A percentile compares a stretch with the other conserved stretches of the same genome.
Evolutionary conservation across 2,113 vertebrate species (phyloP).

Genomic region (Rhinolophus ferrumequinum): DNA sequence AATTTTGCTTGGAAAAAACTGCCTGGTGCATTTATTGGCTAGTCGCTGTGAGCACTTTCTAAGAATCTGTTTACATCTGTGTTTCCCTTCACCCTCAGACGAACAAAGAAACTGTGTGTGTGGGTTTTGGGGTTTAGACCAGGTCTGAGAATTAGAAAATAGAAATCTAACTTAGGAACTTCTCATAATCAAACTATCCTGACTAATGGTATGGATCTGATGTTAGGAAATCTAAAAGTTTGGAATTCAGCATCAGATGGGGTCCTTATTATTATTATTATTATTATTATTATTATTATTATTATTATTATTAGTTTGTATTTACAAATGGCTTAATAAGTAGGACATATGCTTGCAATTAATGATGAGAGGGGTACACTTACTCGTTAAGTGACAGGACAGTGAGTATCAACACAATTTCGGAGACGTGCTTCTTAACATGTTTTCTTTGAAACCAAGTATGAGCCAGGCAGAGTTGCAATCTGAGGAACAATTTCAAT

Average conservation of each 20-base stretch:
- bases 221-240: constrained; percentile 52
- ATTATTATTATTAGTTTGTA: constrained; percentile 34
- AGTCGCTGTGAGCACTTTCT: background rate
- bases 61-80: constrained; percentile 77
- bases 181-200: constrained; percentile 74
- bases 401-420: background rate
- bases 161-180: constrained; percentile 78
- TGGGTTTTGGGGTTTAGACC: constrained; percentile 65
- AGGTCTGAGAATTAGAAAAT: constrained; percentile 74
- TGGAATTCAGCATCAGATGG: background rate
- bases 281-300: too few species aligned
- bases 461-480: constrained; percentile 60
- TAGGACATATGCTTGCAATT: background rate
- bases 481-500: constrained; percentile 72
- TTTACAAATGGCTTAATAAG: constrained; percentile 65
- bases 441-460: background rate
- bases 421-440: constrained; percentile 43
- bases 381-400: background rate
- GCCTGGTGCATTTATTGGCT: constrained; percentile 51
- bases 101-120: constrained; percentile 63
- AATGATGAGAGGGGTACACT: background rate
- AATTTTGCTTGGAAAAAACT: constrained; percentile 67
- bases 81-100: constrained; percentile 56
- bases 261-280: background rate
- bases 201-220: constrained; percentile 60